These are phyloP conservation scores for Progne subis DNA, from an alignment of 2,113 vertebrate genomes.

Conservation along the genomic window DNA sequence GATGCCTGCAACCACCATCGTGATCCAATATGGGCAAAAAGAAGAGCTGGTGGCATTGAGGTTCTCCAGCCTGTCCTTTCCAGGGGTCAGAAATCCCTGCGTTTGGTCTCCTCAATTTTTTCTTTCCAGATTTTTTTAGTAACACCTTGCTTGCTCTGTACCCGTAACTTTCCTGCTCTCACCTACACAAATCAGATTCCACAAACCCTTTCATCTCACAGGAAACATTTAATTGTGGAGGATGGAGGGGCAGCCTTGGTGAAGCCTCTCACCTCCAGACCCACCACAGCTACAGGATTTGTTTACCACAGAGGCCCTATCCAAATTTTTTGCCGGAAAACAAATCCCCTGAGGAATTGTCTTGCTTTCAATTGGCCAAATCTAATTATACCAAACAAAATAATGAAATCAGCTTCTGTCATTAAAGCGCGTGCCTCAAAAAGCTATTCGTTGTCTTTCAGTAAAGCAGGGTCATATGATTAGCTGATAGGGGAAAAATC, in stretches of 20 bases:
- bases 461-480: conserved; percentile 46
- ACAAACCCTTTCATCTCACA: background rate
- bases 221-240: background rate
- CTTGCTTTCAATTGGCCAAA: conserved; percentile 34
- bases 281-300: background rate
- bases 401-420: conserved; percentile 46
- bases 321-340: conserved; percentile 4
- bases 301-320: background rate
- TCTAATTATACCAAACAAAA: background rate
- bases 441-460: conserved; percentile 40
- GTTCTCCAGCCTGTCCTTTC: background rate
- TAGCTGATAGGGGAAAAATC: conserved; percentile 63
- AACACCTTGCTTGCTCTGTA: background rate
- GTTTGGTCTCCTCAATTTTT: background rate
- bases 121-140: background rate
- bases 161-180: background rate
- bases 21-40: background rate
- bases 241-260: background rate
- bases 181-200: background rate
- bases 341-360: background rate
- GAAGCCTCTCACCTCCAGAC: background rate
- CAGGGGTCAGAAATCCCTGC: background rate
- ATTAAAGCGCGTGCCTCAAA: conserved; percentile 10
- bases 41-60: background rate
- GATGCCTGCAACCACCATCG: background rate